Evolutionary conservation across 2,113 vertebrate genomes (phyloP), one percentile per base, ranked within the genome.

Genomic region (Apteryx owenii): DNA sequence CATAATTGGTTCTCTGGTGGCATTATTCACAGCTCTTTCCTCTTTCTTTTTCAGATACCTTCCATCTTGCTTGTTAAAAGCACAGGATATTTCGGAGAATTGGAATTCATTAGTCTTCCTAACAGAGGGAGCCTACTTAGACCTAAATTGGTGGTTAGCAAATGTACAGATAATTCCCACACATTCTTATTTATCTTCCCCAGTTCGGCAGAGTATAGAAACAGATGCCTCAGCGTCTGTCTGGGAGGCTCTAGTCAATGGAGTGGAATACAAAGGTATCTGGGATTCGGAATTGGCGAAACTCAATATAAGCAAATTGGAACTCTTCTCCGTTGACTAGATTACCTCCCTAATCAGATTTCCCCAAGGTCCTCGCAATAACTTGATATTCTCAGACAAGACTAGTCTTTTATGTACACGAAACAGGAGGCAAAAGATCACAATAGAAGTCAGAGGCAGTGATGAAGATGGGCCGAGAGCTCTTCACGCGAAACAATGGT

Each of bases 41-140:
- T 91, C 87, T 93, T 46, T 85, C 75, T 85, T 54, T 66, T 28
- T 54, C 90, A 86, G 95, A 94, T 95, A 96, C 96, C 96, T 97
- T 97, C 97, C 94, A 97, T 98, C 97, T 97, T 96, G 97, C 97
- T 98, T 98, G 97, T 98, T 98, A 98, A 98, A 98, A 97, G 96
- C 97, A 94, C 92, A 95, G 95, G 96, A 96, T 97, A 97, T 98
- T 98, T 98, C 89, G 95, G 88, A 97, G 96, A 97, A 98, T 97
- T 96, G 96, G 96, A 98, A 98, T 98, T 97, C 97, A 98, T 98
- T 98, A 98, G 97, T 97, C 96, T 98, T 94, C 95, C 95, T 97
- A 97, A 97, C 97, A 97, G 94, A 97, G 97, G 97, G 96, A 97
- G 97, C 95, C 96, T 97, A 98, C 97, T 98, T 98, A 97, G 97